These are phyloP conservation scores for Esox niger DNA, from an alignment of 2,113 vertebrate genomes.

Conservation along the genomic window DNA sequence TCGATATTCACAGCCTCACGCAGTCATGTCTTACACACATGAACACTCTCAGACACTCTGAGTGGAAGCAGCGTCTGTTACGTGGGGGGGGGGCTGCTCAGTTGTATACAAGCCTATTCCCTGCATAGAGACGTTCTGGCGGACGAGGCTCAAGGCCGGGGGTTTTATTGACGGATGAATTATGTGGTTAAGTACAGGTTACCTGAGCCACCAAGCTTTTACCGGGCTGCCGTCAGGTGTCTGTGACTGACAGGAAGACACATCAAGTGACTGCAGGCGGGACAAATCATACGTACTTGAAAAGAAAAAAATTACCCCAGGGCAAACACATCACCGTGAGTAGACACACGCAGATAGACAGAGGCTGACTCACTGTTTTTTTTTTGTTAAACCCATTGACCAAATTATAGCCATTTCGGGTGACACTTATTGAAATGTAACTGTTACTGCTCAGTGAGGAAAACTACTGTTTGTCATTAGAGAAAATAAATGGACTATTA, in stretches of 20 bases:
- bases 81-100: too few species aligned
- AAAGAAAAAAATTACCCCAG: background rate
- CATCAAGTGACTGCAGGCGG: background rate
- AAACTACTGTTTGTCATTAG: conserved; percentile 5
- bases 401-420: background rate
- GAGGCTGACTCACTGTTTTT: too few species aligned
- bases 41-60: too few species aligned
- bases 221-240: conserved; percentile 9
- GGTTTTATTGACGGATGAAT: conserved; percentile 42
- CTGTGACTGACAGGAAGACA: background rate
- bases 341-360: too few species aligned
- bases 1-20: too few species aligned
- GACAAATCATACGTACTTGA: conserved; percentile 4
- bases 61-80: too few species aligned
- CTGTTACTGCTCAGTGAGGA: background rate
- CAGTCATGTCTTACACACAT: too few species aligned
- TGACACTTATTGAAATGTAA: background rate
- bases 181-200: conserved; percentile 35
- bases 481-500: background rate
- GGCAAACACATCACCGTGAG: too few species aligned
- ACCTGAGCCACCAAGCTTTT: conserved; percentile 21
- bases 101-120: too few species aligned
- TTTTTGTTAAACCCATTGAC: too few species aligned
- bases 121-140: conserved; percentile 36
- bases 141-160: conserved; percentile 38